Conservation (phyloP, 2,797 vertebrate species). For the Salarias fasciatus region DNA sequence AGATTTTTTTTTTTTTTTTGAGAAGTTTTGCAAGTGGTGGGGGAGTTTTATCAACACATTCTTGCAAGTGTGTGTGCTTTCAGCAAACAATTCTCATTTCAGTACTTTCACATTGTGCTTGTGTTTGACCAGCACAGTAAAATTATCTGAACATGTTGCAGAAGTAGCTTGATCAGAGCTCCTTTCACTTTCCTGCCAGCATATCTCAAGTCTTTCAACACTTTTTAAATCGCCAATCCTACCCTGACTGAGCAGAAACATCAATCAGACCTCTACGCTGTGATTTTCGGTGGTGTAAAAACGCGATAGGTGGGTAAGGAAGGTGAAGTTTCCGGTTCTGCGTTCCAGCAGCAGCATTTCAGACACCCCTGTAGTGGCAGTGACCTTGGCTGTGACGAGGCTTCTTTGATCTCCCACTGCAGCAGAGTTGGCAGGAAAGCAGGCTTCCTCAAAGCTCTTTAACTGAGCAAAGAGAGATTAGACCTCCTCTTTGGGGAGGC, state of each 20-base stretch:
- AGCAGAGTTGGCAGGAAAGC: slow-evolving; percentile 67
- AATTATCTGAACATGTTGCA: slow-evolving; percentile 6
- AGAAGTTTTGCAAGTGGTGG: neutral
- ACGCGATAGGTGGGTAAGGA: slow-evolving; percentile 29
- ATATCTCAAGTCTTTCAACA: slow-evolving; percentile 11
- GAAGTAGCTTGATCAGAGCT: slow-evolving; percentile 1
- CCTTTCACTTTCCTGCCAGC: slow-evolving; percentile 3
- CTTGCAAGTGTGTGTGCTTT: neutral
- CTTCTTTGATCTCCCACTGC: slow-evolving; percentile 75
- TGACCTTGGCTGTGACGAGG: slow-evolving; percentile 75
- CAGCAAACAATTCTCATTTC: slow-evolving; percentile 18
- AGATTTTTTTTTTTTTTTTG: neutral
- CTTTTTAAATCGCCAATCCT: slow-evolving; percentile 15
- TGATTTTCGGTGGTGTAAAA: slow-evolving; percentile 20
- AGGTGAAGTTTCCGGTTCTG: slow-evolving; percentile 36
- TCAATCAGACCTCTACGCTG: slow-evolving; percentile 4
- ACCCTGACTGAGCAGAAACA: slow-evolving; percentile 14
- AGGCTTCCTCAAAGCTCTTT: slow-evolving; percentile 78
- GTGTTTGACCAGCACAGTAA: neutral
- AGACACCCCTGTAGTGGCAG: slow-evolving; percentile 56
- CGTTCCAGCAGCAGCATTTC: slow-evolving; percentile 24
- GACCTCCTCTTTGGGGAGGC: slow-evolving; percentile 64
- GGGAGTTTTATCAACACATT: slow-evolving; percentile 5
- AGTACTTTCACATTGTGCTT: slow-evolving; percentile 6
- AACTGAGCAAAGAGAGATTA: slow-evolving; percentile 78